phyloP scores from a whole-genome alignment of 2,888 invertebrate species.

The Caenorhabditis drosophilae region DNA sequence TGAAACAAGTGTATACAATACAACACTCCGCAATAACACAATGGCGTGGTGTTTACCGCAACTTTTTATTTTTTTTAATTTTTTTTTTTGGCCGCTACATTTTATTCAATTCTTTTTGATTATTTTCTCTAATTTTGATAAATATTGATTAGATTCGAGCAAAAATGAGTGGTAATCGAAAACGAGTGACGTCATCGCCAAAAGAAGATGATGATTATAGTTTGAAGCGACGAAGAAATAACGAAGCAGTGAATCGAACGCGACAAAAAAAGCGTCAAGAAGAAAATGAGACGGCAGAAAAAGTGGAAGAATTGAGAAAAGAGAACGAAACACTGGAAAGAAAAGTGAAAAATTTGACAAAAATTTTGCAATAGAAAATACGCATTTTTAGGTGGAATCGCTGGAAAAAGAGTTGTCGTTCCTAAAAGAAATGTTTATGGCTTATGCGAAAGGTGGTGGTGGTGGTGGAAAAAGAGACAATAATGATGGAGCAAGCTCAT shows the following conservation, averaged over 20 bases:
- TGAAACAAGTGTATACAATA: too few species aligned
- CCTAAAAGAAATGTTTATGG: conserved; percentile 68
- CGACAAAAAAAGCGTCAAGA: conserved; percentile 68
- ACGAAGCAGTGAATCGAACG: conserved; percentile 67
- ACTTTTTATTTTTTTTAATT: neutral
- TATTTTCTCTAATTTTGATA: neutral
- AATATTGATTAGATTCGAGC: too few species aligned
- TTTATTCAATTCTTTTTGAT: too few species aligned
- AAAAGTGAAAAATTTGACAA: conserved; percentile 33
- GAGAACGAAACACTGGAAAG: conserved; percentile 67
- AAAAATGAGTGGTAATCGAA: conserved; percentile 30
- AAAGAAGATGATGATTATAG: conserved; percentile 55
- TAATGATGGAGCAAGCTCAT: neutral
- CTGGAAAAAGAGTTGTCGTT: conserved; percentile 65
- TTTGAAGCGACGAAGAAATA: conserved; percentile 64
- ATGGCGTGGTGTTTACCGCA: conserved; percentile 15
- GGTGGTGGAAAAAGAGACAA: conserved; percentile 3
- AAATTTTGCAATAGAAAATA: neutral
- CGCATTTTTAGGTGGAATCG: conserved; percentile 54
- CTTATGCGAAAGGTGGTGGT: too few species aligned
- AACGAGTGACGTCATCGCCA: conserved; percentile 17
- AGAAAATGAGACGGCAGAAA: conserved; percentile 59
- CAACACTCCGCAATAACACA: conserved; percentile 17
- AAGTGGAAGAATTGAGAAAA: conserved; percentile 61
- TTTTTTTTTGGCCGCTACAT: neutral